Base-by-base conservation (phyloP, 2,888 invertebrate genomes). In the Tetropium fuscum region DNA sequence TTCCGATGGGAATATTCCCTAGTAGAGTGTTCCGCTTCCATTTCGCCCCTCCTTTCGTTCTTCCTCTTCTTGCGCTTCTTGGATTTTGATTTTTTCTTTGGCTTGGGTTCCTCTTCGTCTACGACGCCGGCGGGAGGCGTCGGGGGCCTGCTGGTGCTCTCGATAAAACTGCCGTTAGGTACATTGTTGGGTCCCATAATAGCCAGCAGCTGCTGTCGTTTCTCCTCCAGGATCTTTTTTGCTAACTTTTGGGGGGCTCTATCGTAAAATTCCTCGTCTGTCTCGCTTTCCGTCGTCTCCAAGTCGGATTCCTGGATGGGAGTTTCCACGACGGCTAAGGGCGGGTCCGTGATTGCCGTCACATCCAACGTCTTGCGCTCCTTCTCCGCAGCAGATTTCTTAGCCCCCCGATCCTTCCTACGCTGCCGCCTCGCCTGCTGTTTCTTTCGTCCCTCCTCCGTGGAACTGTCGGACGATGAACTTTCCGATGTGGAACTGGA, bases 261-360 rank as follows among this genome's bases (percentile, higher is more conserved):
- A 76, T 94, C 94, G 77, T 94, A 94, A 80, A 94, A 94, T 70
- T 94, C 94, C 82, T 94, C 94, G 78, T 94, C 94, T 0, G 93
- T 93, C 64, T 92, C 92, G 44, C 92, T 90, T 79, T 94, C 91
- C 10, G 91, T 89, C 0, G 94, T 94, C 70, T 94, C 93, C 47
- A 94, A 84, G 81, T 95, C 94, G 0, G 93, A 91, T 81, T 95
- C 95, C 25, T 87, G 85, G 61, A 93, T 88, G 0, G 88, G 83
- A 1, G 87, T 85, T 69, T 90, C 90, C 0, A 82, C 44, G 7
- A 63, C 25, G 7, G 60, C 45, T 0, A 60, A 40, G 6, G 34
- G 43, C 8, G 48, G 10, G 13, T 53, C 58, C n/a, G 56, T 56
- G n/a, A n/a, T n/a, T 2, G 84, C 84, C 66, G 84, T 84, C 1